Evolutionary conservation across 2,113 vertebrate genomes (phyloP).

Genomic region (Origma solitaria): DNA sequence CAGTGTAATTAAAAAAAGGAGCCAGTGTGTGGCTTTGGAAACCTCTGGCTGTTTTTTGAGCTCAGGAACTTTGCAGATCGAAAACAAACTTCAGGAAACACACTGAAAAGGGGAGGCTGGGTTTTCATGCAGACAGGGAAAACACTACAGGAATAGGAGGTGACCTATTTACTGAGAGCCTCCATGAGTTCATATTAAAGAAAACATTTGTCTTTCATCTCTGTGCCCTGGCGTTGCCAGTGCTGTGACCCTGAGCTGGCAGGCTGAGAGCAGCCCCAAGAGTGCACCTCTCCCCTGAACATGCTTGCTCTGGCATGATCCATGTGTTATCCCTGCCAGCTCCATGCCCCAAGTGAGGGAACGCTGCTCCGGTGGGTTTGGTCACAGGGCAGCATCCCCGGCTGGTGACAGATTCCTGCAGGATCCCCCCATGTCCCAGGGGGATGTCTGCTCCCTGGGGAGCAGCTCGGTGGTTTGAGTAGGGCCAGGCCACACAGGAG

Average conservation of each 20-base stretch:
- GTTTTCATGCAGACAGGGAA: not conserved
- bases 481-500: rapidly evolving
- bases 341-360: rapidly evolving
- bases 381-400: not conserved
- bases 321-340: not conserved
- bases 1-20: not conserved
- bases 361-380: not conserved
- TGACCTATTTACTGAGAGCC: slow-evolving; percentile 42
- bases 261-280: not conserved
- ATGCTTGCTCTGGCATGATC: rapidly evolving
- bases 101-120: not conserved
- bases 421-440: rapidly evolving
- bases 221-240: not conserved
- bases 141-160: not conserved
- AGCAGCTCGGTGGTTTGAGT: not conserved
- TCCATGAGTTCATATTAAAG: not conserved
- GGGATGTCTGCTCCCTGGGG: not conserved
- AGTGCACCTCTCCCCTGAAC: not conserved
- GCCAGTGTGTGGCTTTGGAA: not conserved
- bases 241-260: not conserved
- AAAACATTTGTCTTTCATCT: not conserved
- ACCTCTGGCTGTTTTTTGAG: not conserved
- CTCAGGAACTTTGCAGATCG: not conserved
- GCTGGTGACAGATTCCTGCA: not conserved
- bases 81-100: slow-evolving; percentile 43